Evolutionary conservation across 2,888 invertebrate genomes (phyloP), one percentile per base, ranked within the genome.

Genomic region (Acrocyrtus sp.): DNA sequence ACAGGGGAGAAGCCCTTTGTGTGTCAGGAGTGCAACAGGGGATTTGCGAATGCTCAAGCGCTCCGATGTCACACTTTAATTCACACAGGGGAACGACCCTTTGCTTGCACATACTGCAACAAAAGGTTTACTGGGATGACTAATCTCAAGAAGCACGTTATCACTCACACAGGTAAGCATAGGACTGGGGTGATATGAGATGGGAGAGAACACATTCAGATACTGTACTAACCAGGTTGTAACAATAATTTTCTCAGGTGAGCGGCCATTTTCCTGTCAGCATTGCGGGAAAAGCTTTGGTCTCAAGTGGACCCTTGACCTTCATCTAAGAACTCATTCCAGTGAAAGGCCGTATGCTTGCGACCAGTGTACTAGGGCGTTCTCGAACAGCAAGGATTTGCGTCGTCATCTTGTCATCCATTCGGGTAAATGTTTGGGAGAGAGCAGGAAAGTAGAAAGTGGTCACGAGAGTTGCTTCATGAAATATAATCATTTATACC

Each of bases 401-500:
- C 86, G 88, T 53, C 85, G 93, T 0, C 93, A 93, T 82, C 85
- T 87, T 47, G 87, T 89, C 57, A 89, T 89, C 50, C 92, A 92
- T 83, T 86, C 88, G 47, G 90, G 91, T 91, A 85, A 82, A 34
- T 6, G 12, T 34, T n/a, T n/a, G n/a, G n/a, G n/a, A n/a, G n/a
- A n/a, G n/a, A n/a, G n/a, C n/a, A n/a, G n/a, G n/a, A n/a, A n/a
- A n/a, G n/a, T n/a, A n/a, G n/a, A n/a, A n/a, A n/a, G n/a, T n/a
- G n/a, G n/a, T n/a, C n/a, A n/a, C n/a, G n/a, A n/a, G n/a, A 54
- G 17, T 10, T 39, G 12, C 41, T 39, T 10, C 10, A 39, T 12
- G 10, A n/a, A 39, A 39, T 12, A 39, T 39, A 39, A 10, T 39
- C 12, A 12, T 39, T 39, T 39, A 39, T n/a, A 12, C 47, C 19